These are phyloP conservation scores for Tringa solitaria DNA, from an alignment of 2,113 vertebrate genomes.

Conservation along the genomic window DNA sequence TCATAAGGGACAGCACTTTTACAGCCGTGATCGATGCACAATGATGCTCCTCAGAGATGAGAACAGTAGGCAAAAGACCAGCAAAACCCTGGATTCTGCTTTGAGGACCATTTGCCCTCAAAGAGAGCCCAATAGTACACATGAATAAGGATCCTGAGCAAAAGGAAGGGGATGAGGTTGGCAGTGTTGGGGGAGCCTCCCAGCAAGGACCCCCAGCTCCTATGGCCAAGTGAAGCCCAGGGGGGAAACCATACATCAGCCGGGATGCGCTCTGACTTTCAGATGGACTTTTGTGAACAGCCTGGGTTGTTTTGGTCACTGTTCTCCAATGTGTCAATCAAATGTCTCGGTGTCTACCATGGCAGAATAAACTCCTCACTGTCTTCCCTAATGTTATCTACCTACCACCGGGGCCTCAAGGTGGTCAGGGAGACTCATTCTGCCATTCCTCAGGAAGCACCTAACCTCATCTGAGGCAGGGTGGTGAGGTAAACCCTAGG, in stretches of 20 bases:
- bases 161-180: neutral
- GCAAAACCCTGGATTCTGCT: neutral
- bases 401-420: too few relatives aligned
- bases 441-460: neutral
- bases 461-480: neutral
- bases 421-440: neutral
- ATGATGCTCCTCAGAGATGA: neutral
- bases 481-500: neutral
- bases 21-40: accelerated
- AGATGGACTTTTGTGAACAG: neutral
- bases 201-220: neutral
- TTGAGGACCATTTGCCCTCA: neutral
- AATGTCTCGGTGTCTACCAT: neutral
- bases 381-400: neutral
- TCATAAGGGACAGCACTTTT: neutral
- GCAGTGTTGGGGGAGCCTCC: neutral
- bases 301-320: neutral
- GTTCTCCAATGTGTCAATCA: neutral
- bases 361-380: neutral
- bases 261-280: neutral
- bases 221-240: accelerated
- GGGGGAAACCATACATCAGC: neutral
- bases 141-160: neutral
- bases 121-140: neutral
- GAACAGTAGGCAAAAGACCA: neutral